These are phyloP conservation scores for Tanypteryx hageni DNA, from an alignment of 2,888 invertebrate genomes.

Conservation along the genomic window DNA sequence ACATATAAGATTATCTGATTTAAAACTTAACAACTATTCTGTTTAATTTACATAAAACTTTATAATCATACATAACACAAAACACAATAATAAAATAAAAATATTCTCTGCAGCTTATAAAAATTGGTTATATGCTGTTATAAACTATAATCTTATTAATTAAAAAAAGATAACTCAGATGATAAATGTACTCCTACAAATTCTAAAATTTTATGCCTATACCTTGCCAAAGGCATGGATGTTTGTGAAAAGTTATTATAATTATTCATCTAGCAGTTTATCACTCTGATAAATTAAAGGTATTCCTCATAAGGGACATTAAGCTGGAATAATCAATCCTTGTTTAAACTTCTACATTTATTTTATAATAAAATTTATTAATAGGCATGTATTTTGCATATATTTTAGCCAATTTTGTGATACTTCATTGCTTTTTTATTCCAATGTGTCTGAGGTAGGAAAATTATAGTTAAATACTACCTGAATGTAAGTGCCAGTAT, in stretches of 20 bases:
- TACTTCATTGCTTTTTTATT: neutral
- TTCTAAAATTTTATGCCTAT: too few relatives aligned
- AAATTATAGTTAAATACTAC: neutral
- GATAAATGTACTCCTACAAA: too few relatives aligned
- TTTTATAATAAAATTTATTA: neutral
- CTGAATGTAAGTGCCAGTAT: neutral
- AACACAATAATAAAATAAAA: too few relatives aligned
- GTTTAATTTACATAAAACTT: too few relatives aligned
- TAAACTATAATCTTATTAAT: too few relatives aligned
- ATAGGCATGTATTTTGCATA: constrained; percentile 40
- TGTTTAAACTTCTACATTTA: neutral
- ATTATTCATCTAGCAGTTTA: constrained; percentile 25
- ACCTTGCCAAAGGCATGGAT: too few relatives aligned
- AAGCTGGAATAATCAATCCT: neutral
- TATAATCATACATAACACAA: too few relatives aligned
- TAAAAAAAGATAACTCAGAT: too few relatives aligned
- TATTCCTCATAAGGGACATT: neutral
- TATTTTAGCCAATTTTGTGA: neutral
- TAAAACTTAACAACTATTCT: too few relatives aligned
- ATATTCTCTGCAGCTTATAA: too few relatives aligned
- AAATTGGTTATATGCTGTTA: too few relatives aligned
- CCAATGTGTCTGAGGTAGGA: neutral
- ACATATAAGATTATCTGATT: too few relatives aligned
- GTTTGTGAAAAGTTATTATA: neutral
- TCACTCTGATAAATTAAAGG: constrained; percentile 22